Conservation (phyloP, 2,888 invertebrate species). For the Deilephila porcellus region DNA sequence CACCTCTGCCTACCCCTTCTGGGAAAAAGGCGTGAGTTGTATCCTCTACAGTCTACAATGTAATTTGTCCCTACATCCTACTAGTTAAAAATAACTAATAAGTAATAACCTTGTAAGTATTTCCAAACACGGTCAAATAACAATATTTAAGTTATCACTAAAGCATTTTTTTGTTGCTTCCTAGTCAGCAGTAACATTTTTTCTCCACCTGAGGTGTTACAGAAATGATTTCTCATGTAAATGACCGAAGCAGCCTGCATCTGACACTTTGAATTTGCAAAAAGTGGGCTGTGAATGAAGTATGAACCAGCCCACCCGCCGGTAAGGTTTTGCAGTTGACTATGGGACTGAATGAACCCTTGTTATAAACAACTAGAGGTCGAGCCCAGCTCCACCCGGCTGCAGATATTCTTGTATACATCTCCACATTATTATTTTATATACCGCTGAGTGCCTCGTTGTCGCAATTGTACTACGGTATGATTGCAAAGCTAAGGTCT, state of each 20-base stretch:
- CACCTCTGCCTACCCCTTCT: too few relatives aligned
- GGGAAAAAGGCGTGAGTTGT: too few relatives aligned
- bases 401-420: too few relatives aligned
- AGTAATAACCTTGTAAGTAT: too few relatives aligned
- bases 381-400: too few relatives aligned
- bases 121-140: not conserved
- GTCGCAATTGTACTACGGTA: too few relatives aligned
- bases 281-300: constrained; percentile 1
- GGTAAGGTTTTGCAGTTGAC: not conserved
- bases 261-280: not conserved
- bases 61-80: too few relatives aligned
- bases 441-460: too few relatives aligned
- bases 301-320: not conserved
- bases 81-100: too few relatives aligned
- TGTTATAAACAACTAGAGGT: not conserved
- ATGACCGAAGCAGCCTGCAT: not conserved
- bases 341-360: not conserved
- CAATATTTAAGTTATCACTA: not conserved
- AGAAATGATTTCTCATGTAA: not conserved
- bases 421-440: too few relatives aligned
- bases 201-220: not conserved
- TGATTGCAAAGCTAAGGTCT: too few relatives aligned
- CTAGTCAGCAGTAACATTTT: not conserved
- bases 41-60: too few relatives aligned
- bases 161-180: not conserved